Conservation (phyloP, 1,140 invertebrate genomes). For the Nixonia krombeini region DNA sequence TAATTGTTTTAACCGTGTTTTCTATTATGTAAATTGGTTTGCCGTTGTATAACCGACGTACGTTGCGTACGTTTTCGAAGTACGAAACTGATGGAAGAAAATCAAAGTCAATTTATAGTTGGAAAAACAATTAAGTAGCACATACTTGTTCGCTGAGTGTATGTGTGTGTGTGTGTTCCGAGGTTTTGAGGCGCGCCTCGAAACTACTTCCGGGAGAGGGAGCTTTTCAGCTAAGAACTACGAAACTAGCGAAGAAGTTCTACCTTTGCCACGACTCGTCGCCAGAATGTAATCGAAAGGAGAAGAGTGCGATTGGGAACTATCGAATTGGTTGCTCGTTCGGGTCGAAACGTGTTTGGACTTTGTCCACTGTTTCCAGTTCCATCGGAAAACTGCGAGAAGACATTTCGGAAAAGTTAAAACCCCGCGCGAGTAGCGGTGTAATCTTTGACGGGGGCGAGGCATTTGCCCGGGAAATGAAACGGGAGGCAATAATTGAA, state of each 20-base stretch:
- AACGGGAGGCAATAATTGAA: too few species aligned
- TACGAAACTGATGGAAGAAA: too few species aligned
- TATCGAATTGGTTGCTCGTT: conserved; percentile 26
- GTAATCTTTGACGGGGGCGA: not conserved
- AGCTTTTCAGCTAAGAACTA: conserved; percentile 21
- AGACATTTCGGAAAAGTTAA: conserved; percentile 4
- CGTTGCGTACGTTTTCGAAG: too few species aligned
- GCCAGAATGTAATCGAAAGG: conserved; percentile 19
- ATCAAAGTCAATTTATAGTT: conserved; percentile 9
- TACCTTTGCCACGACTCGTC: conserved; percentile 13
- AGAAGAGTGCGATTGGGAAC: conserved; percentile 18
- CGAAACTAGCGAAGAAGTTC: conserved; percentile 15
- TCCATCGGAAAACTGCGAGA: not conserved
- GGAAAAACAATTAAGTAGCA: conserved; percentile 17
- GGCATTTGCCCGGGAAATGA: too few species aligned
- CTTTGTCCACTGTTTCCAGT: conserved; percentile 19
- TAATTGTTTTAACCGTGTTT: too few species aligned
- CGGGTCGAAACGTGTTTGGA: conserved; percentile 15
- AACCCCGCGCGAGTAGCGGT: not conserved
- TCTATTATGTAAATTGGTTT: too few species aligned
- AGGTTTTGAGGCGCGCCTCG: conserved; percentile 7
- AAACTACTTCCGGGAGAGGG: conserved; percentile 6
- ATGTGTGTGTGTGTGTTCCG: too few species aligned
- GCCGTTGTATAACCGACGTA: too few species aligned
- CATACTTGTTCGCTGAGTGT: conserved; percentile 2